Evolutionary conservation across 2,113 vertebrate genomes (phyloP), one percentile per base, ranked within the genome.

Genomic region (Eulemur rufifrons): DNA sequence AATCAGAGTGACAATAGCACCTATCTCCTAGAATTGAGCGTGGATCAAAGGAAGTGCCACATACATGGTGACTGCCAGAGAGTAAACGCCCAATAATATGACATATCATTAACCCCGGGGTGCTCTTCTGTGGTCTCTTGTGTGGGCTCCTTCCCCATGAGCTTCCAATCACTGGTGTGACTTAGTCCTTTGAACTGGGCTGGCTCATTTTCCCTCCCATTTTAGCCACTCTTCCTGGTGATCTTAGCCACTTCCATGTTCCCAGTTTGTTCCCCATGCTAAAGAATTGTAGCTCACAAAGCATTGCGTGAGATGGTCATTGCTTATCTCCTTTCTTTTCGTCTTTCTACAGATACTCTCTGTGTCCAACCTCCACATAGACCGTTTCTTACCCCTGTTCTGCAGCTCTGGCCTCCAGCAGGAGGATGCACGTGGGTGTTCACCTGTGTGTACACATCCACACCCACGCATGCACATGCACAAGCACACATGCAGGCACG

Each of bases 381-480:
- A 4, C 15, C 47, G 4, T 27, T 68, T 77, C 61, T 71, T 37
- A 29, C 3, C 5, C 6, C 6, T 15, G 50, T 78, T 66, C 50
- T 39, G 32, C 9, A 61, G 45, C 34, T 54, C 59, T 37, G 39
- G 52, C 13, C 10, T 81, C 29, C 18, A 64, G 47, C 0, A 11
- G 61, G 34, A 89, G 25, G 66, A 32, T 3, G 15, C 3, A 12
- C 4, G 0, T 1, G 13, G n/a, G 23, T 37, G 5, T 64, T 39
- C 9, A 25, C 47, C 10, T 6, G 0, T 8, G 37, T 3, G 3
- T 2, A 29, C 32, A 39, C 25, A 15, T 9, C 39, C 13, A 9
- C 3, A 6, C 25, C 23, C 10, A 6, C 2, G 3, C 20, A 10
- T 0, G 0, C 8, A 18, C 42, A 32, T 6, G 5, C 27, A 21